Evolutionary conservation across 2,888 invertebrate genomes (phyloP).

Genomic region (Chrysomela aeneicollis): DNA sequence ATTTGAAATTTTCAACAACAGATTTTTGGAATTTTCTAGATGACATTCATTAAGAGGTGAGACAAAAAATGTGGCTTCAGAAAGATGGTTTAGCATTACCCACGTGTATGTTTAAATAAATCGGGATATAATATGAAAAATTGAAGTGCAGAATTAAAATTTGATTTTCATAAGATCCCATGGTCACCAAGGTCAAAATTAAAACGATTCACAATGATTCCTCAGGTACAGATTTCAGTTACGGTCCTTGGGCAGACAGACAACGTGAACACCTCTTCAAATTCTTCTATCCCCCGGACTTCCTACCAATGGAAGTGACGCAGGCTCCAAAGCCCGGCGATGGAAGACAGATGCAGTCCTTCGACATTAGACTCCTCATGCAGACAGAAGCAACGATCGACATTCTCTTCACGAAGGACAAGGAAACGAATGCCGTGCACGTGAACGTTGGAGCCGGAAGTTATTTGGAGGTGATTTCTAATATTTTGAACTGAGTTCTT

Average conservation of each 20-base stretch:
- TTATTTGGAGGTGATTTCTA: slow-evolving; percentile 86
- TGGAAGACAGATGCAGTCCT: slow-evolving; percentile 85
- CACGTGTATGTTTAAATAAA: too few species aligned
- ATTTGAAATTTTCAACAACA: too few species aligned
- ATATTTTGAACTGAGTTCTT: too few species aligned
- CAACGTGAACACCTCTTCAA: slow-evolving; percentile 94
- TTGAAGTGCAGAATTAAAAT: too few species aligned
- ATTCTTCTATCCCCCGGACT: slow-evolving; percentile 94
- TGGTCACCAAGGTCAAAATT: not conserved
- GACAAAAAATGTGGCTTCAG: too few species aligned
- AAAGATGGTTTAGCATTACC: too few species aligned
- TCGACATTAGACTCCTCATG: slow-evolving; percentile 91
- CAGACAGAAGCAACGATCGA: slow-evolving; percentile 94
- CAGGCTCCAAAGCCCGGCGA: slow-evolving; percentile 87
- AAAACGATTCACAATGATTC: slow-evolving; percentile 4
- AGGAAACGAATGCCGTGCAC: slow-evolving; percentile 97
- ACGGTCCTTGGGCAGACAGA: slow-evolving; percentile 98
- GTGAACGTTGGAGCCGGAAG: slow-evolving; percentile 95
- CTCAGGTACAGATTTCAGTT: slow-evolving; percentile 86
- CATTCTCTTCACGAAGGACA: slow-evolving; percentile 92
- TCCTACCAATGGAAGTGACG: slow-evolving; percentile 80
- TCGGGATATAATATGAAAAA: too few species aligned
- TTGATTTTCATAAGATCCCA: too few species aligned
- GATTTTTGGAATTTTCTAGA: too few species aligned
- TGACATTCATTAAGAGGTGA: too few species aligned